Conservation (phyloP, 2,797 vertebrate species). For the Rhabdophis nuchalis region DNA sequence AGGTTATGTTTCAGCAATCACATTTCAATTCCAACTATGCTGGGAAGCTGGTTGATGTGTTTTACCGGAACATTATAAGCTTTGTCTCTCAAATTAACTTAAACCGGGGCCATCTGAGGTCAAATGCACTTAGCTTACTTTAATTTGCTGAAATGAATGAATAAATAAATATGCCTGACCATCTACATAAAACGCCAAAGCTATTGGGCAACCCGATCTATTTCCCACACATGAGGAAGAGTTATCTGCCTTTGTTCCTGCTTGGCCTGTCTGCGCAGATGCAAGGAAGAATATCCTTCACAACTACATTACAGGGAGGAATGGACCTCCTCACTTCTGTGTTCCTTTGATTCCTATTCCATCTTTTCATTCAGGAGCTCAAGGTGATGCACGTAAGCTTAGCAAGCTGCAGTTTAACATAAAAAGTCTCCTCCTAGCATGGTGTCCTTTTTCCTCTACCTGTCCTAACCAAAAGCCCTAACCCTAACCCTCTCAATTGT, state of each 20-base stretch:
- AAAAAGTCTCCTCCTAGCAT: no score
- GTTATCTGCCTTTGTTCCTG: not conserved
- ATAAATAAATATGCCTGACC: constrained; percentile 61
- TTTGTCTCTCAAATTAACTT: constrained; percentile 69
- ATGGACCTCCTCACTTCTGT: not conserved
- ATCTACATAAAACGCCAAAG: constrained; percentile 63
- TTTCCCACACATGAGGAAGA: constrained; percentile 49
- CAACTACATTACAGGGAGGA: not conserved
- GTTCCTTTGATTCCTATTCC: not conserved
- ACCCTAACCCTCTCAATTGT: no score
- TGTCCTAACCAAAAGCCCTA: no score
- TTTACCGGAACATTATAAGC: constrained; percentile 63
- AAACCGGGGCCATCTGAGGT: constrained; percentile 64
- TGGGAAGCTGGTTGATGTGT: constrained; percentile 56
- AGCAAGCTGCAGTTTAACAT: not conserved
- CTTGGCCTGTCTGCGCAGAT: constrained; percentile 1
- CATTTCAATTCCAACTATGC: constrained; percentile 54
- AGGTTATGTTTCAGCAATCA: constrained; percentile 48
- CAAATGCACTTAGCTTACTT: constrained; percentile 60
- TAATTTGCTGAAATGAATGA: constrained; percentile 70
- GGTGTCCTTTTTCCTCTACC: no score
- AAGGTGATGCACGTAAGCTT: not conserved
- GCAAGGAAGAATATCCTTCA: no score
- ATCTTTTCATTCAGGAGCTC: not conserved
- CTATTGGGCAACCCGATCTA: constrained; percentile 59